A percentile compares a stretch with the other conserved stretches of the same genome.
These are phyloP conservation scores for Ctenoplectra terminalis DNA, from an alignment of 1,140 invertebrate genomes.

Conservation along the genomic window DNA sequence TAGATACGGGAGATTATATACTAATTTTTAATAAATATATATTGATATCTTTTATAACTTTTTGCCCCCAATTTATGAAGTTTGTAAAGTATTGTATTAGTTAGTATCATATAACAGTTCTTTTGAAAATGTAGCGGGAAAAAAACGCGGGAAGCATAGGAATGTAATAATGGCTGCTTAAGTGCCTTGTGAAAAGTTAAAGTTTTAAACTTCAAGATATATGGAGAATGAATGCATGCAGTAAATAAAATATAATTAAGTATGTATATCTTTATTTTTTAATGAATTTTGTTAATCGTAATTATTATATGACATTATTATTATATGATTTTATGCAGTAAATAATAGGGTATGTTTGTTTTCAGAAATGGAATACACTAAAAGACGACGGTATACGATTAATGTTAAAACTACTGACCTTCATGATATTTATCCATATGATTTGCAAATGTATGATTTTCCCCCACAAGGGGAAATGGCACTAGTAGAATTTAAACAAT, in stretches of 20 bases:
- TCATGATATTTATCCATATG: conserved; percentile 85
- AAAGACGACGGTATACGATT: conserved; percentile 13
- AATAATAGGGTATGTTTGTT: background rate
- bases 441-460: conserved; percentile 91
- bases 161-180: conserved; percentile 5
- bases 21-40: conserved; percentile 16
- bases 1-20: background rate
- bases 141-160: conserved; percentile 20
- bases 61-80: background rate
- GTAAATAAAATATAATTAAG: background rate
- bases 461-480: conserved; percentile 90
- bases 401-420: background rate
- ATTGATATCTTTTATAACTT: background rate
- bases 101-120: no score
- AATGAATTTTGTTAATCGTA: background rate
- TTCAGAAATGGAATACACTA: conserved; percentile 55
- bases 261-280: background rate
- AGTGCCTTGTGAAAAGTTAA: background rate
- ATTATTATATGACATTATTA: no score
- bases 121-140: no score
- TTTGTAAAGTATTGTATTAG: no score
- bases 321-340: background rate
- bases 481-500: conserved; percentile 93
- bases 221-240: background rate
- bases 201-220: background rate